Conservation (phyloP, 2,113 vertebrate genomes). For the Potamarius usumacintae region DNA sequence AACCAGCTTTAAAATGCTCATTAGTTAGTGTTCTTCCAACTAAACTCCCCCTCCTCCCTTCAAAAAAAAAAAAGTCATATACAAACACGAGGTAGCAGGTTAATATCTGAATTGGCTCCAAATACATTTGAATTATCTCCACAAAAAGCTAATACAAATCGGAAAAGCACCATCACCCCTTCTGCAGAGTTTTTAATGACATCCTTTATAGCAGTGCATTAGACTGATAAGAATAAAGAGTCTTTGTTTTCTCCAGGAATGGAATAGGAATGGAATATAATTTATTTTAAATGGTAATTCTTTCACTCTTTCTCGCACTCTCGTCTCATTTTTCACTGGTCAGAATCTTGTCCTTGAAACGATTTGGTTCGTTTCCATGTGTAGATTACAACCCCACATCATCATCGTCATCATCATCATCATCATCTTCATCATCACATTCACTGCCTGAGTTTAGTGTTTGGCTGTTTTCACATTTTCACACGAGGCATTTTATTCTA, state of each 20-base stretch:
- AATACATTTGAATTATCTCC: constrained; percentile 59
- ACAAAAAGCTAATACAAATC: constrained; percentile 54
- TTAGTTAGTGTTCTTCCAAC: constrained; percentile 35
- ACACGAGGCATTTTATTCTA: neutral
- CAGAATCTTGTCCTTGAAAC: neutral
- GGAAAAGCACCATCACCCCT: constrained; percentile 56
- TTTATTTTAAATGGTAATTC: constrained; percentile 52
- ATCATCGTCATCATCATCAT: neutral
- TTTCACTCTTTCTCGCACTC: constrained; percentile 21
- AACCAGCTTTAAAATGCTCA: constrained; percentile 27
- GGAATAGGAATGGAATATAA: constrained; percentile 37
- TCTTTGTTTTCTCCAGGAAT: constrained; percentile 53
- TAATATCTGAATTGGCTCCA: constrained; percentile 47
- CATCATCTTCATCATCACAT: neutral
- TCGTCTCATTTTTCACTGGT: neutral
- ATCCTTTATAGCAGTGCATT: constrained; percentile 54
- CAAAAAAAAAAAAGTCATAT: constrained; percentile 24
- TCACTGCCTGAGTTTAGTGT: neutral
- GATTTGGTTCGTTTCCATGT: constrained; percentile 1
- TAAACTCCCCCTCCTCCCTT: neutral
- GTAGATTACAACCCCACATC: neutral
- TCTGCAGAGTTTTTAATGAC: constrained; percentile 55
- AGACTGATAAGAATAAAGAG: constrained; percentile 55
- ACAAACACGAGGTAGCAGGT: constrained; percentile 40
- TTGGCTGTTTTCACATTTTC: constrained; percentile 1